Evolutionary conservation across 2,888 invertebrate species (phyloP), one percentile per base, ranked within the genome.

Genomic region (Cephus sareptanus): DNA sequence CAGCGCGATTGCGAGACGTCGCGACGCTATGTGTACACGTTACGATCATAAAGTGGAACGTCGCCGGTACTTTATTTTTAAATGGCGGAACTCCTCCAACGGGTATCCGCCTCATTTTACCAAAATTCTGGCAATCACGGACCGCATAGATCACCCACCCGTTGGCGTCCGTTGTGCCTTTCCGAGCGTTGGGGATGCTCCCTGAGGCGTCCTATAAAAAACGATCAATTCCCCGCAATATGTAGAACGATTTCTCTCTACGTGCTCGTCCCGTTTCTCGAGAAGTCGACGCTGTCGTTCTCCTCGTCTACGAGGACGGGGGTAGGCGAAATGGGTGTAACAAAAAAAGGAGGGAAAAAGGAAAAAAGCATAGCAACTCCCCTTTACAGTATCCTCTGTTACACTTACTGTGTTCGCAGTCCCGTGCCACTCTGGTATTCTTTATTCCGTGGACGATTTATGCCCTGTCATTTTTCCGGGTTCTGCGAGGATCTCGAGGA

Each of bases 171-270:
- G 56, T 56, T 56, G 23, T 56, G 56, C 56, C 6, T 34, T 71
- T 9, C 71, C 31, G 15, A 34, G 71, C 71, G 34, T 69, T 34
- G 75, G 12, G 33, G 23, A 56, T 56, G 23, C 71, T 31, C 71
- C 71, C 31, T 34, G 71, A 71, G 71, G 71, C 71, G 23, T 56
- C 56, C 56, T 71, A n/a, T 34, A 78, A 74, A 77, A 75, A 81
- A 84, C 83, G 88, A 87, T 88, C 87, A 88, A 87, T 88, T 88
- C 85, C 84, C 85, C 79, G 83, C 88, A 87, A 88, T 88, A 88
- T 87, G 88, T 84, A 86, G 85, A 88, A 81, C 87, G 85, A 88
- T 88, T 88, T 88, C 84, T 88, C 88, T 88, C 84, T 82, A 82
- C 80, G 85, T 85, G 83, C 82, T 79, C 81, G 82, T 75, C 68